These are phyloP conservation scores for Origma solitaria DNA, from an alignment of 2,113 vertebrate genomes.

Conservation along the genomic window DNA sequence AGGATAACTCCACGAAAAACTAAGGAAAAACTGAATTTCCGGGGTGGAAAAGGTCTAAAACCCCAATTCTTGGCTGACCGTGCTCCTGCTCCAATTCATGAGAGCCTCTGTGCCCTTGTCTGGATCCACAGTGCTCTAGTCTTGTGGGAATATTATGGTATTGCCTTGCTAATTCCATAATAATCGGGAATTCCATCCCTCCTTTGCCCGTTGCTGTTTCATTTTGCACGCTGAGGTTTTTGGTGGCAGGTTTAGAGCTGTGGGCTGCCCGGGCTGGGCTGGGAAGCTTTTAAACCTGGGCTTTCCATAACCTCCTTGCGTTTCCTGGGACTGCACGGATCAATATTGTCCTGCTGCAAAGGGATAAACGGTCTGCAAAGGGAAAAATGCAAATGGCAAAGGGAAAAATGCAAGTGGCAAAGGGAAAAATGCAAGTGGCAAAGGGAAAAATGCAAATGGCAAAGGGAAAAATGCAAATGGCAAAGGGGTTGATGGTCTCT, in stretches of 20 bases:
- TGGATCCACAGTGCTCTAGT: not conserved
- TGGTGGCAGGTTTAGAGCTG: not conserved
- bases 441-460: no score
- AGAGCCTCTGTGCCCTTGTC: not conserved
- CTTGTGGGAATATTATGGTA: not conserved
- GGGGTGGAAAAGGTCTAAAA: not conserved
- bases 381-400: not conserved
- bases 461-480: no score
- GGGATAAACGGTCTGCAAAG: not conserved
- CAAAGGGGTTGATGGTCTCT: not conserved
- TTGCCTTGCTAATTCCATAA: not conserved
- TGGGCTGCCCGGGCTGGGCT: not conserved
- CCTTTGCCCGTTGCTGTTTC: not conserved
- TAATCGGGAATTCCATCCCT: not conserved
- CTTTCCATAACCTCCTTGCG: not conserved
- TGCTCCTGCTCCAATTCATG: not conserved
- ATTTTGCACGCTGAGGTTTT: not conserved
- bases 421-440: no score
- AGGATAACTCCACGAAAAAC: not conserved
- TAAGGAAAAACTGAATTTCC: not conserved
- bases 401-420: no score
- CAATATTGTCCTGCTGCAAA: not conserved
- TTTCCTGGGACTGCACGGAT: not conserved
- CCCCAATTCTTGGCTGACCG: not conserved
- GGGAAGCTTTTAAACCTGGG: not conserved